Conservation (phyloP, 1,140 invertebrate genomes). For the Dendrolimus punctatus region DNA sequence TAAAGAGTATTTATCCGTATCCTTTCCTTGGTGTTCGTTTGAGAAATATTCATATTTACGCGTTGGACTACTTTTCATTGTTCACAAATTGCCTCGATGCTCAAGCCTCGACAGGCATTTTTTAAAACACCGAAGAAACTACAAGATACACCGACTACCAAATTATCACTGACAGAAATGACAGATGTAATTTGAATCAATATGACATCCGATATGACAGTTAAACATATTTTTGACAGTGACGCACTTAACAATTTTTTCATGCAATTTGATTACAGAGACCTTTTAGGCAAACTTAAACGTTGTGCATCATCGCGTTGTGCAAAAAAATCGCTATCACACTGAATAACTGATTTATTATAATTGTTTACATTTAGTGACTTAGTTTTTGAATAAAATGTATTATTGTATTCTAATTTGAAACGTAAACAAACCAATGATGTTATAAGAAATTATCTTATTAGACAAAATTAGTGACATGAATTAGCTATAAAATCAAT, state of each 20-base stretch:
- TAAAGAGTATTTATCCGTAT: slow-evolving; percentile 66
- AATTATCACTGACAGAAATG: slow-evolving; percentile 36
- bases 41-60: slow-evolving; percentile 70
- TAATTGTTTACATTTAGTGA: too few species aligned
- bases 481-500: too few species aligned
- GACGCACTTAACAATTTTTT: neutral
- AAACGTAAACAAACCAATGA: too few species aligned
- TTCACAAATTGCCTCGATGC: slow-evolving; percentile 44
- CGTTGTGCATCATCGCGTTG: too few species aligned
- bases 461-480: too few species aligned
- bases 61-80: slow-evolving; percentile 68
- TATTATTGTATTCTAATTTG: too few species aligned
- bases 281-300: too few species aligned
- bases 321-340: too few species aligned
- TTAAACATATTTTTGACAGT: neutral
- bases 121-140: slow-evolving; percentile 35
- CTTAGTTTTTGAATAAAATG: too few species aligned
- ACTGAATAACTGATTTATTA: too few species aligned
- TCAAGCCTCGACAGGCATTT: slow-evolving; percentile 58
- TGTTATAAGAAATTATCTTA: too few species aligned
- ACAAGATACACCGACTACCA: slow-evolving; percentile 36
- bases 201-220: slow-evolving; percentile 8
- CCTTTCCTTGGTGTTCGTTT: slow-evolving; percentile 56
- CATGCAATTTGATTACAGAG: neutral
- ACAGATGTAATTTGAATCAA: slow-evolving; percentile 15